These are phyloP conservation scores for Brachionus rotundiformis DNA, from an alignment of 1,140 invertebrate genomes.

Conservation along the genomic window DNA sequence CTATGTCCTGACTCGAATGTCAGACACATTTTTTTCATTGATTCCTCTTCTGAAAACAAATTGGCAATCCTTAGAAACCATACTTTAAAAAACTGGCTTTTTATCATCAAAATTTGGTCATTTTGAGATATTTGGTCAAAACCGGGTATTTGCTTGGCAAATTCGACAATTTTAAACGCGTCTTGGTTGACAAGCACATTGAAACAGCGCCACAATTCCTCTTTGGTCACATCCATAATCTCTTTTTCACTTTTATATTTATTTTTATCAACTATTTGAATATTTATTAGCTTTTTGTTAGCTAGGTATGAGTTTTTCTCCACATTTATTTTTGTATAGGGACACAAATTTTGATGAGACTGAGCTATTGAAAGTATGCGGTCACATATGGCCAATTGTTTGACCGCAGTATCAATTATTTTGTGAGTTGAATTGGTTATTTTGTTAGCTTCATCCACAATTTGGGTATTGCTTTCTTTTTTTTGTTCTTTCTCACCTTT, in stretches of 20 bases:
- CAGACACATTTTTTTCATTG: not conserved
- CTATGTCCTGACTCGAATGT: conserved; percentile 1
- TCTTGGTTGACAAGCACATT: conserved; percentile 22
- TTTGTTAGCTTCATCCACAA: not conserved
- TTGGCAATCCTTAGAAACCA: not conserved
- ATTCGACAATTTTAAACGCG: conserved; percentile 23
- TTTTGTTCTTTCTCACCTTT: not conserved
- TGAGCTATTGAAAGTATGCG: conserved; percentile 17
- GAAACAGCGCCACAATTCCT: conserved; percentile 18
- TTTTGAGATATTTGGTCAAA: not conserved
- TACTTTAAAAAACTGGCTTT: conserved; percentile 1
- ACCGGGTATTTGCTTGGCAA: conserved; percentile 41
- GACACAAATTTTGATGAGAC: conserved; percentile 39
- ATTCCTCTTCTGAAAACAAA: conserved; percentile 10
- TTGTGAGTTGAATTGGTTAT: conserved; percentile 30
- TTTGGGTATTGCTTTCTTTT: not conserved
- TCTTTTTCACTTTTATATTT: not conserved
- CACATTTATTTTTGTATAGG: conserved; percentile 24
- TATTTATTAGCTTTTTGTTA: conserved; percentile 3
- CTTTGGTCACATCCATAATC: not conserved
- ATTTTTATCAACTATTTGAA: not conserved
- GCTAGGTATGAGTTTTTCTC: not conserved
- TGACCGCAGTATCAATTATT: conserved; percentile 25
- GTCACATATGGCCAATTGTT: conserved; percentile 33
- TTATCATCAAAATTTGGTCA: conserved; percentile 33